Evolutionary conservation across 2,113 vertebrate species (phyloP).

Genomic region (Lophotis ruficrista): DNA sequence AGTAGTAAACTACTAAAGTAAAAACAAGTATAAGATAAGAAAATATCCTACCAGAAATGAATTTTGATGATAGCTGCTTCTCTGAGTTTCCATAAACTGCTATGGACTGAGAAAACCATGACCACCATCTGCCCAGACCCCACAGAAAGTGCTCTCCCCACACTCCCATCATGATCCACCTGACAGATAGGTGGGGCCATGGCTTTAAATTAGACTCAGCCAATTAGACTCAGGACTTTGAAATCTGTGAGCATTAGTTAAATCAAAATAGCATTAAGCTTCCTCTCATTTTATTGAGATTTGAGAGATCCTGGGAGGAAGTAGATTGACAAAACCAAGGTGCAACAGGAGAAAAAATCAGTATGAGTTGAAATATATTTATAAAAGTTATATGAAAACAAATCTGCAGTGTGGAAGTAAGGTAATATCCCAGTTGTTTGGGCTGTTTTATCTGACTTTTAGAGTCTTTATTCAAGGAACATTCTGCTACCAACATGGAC

Average conservation of each 20-base stretch:
- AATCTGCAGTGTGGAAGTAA: background rate
- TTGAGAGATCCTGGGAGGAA: background rate
- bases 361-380: background rate
- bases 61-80: background rate
- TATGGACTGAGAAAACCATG: background rate
- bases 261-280: background rate
- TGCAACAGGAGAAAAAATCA: background rate
- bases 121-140: accelerated
- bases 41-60: background rate
- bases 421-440: background rate
- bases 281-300: background rate
- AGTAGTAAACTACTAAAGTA: background rate
- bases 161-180: background rate
- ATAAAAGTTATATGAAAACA: background rate
- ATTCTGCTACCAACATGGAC: background rate
- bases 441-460: background rate
- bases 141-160: background rate
- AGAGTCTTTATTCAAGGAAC: background rate
- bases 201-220: background rate
- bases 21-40: background rate
- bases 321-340: background rate
- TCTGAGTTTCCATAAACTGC: background rate
- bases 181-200: background rate
- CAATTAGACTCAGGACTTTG: background rate
- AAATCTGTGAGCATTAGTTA: background rate